Percentiles rank a stretch among this genome's conserved stretches.
phyloP scores from a whole-genome alignment of 1,140 invertebrate species.

The Teleogryllus occipitalis region DNA sequence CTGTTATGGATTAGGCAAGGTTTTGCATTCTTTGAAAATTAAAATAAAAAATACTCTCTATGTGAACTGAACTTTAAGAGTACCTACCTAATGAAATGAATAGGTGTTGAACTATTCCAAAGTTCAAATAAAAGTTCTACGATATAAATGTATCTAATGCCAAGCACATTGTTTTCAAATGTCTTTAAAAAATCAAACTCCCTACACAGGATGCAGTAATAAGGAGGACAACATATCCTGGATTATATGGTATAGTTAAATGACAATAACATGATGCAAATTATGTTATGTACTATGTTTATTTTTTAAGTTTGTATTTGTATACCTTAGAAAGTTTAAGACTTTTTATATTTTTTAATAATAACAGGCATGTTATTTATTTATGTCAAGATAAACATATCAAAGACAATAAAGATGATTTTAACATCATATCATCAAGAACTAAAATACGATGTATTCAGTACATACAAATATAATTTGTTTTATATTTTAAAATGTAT shows the following conservation, averaged over 20 bases:
- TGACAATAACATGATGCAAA: background rate
- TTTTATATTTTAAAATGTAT: too few relatives aligned
- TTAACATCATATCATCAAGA: background rate
- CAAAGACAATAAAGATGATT: background rate
- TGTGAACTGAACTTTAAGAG: too few relatives aligned
- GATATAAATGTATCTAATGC: too few relatives aligned
- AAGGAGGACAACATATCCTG: background rate
- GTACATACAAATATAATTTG: too few relatives aligned
- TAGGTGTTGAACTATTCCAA: too few relatives aligned
- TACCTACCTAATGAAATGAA: too few relatives aligned
- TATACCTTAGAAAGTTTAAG: background rate
- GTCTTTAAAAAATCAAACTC: too few relatives aligned
- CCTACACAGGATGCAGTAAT: background rate
- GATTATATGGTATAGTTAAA: background rate
- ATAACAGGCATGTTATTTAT: background rate
- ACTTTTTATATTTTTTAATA: background rate
- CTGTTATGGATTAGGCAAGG: too few relatives aligned
- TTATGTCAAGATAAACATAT: background rate
- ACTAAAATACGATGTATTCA: background rate
- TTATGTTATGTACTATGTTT: background rate
- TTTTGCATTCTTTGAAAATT: too few relatives aligned
- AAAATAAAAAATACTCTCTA: too few relatives aligned
- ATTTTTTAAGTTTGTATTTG: background rate
- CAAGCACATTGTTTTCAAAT: too few relatives aligned
- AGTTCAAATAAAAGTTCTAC: too few relatives aligned